These are phyloP conservation scores for Sylvilagus bachmani DNA, from an alignment of 2,113 vertebrate species.

Conservation along the genomic window DNA sequence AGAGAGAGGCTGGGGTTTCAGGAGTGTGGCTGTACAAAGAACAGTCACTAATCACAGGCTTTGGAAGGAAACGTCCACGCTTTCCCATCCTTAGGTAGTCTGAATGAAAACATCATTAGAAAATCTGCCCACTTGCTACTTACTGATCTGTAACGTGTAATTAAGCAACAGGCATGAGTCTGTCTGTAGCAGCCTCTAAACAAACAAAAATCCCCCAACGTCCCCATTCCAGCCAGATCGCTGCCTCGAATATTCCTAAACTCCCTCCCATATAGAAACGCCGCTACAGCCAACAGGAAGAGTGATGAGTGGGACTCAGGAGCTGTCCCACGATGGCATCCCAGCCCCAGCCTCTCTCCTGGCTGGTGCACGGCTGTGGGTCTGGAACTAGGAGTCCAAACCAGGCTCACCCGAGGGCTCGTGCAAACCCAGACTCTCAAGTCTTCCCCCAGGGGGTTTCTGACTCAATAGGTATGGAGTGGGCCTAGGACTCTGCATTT, in stretches of 20 bases:
- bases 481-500: neutral
- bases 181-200: neutral
- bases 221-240: neutral
- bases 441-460: too few relatives aligned
- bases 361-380: neutral
- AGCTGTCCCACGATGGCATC: neutral
- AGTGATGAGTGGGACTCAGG: neutral
- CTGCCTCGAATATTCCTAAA: neutral
- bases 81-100: neutral
- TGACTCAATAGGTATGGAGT: neutral
- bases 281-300: neutral
- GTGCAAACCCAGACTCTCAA: neutral
- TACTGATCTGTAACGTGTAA: neutral
- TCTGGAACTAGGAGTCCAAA: neutral
- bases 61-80: neutral
- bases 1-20: too few relatives aligned
- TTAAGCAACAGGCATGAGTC: neutral
- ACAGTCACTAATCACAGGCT: neutral
- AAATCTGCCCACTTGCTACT: neutral
- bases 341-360: too few relatives aligned
- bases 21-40: accelerated
- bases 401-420: neutral
- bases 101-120: slow-evolving; percentile 4
- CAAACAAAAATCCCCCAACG: neutral
- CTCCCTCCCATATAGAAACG: neutral